Evolutionary conservation across 2,888 invertebrate species (phyloP), one percentile per base, ranked within the genome.

Genomic region (Bombylius discolor): DNA sequence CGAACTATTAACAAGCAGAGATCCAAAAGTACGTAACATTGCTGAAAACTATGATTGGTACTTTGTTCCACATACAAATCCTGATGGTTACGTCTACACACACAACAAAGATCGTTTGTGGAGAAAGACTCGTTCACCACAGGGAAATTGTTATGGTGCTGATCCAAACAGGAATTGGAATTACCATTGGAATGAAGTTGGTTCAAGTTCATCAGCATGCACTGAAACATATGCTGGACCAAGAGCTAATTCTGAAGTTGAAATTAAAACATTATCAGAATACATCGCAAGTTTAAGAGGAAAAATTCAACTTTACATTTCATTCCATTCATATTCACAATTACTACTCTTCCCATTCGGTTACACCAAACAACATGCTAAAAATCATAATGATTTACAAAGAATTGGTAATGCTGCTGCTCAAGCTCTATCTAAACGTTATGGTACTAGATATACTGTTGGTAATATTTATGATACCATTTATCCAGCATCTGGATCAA

Each of bases 141-240:
- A 77, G 44, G 76, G 71, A 11, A 51, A 51, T 12, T 81, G 84
- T 62, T 69, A 70, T 57, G 89, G 89, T 5, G 80, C 81, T 1
- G 89, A 90, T 70, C 80, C 85, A 1, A 90, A 90, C 68, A 79
- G 89, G 58, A 89, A 89, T 68, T 89, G 85, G 83, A 82, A 77
- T 59, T 81, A 77, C 65, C 79, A 80, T 60, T 87, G 85, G 85
- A 77, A 79, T 59, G 77, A 76, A 36, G 74, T 77, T 36, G 82
- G 85, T 13, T 72, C 81, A 1, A 82, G 81, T 60, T 67, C 59
- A 2, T 62, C 75, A 49, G 77, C 83, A 1, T 83, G 87, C 62
- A 65, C 77, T 0, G 81, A 86, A 5, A 79, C 72, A 0, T 89
- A 78, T 66, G 82, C 83, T 12, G 90, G 90, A 9, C 73, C 76